Evolutionary conservation across 53 echinoderm and acorn worm genomes (phyloP).

Genomic region (Mesocentrotus franciscanus): DNA sequence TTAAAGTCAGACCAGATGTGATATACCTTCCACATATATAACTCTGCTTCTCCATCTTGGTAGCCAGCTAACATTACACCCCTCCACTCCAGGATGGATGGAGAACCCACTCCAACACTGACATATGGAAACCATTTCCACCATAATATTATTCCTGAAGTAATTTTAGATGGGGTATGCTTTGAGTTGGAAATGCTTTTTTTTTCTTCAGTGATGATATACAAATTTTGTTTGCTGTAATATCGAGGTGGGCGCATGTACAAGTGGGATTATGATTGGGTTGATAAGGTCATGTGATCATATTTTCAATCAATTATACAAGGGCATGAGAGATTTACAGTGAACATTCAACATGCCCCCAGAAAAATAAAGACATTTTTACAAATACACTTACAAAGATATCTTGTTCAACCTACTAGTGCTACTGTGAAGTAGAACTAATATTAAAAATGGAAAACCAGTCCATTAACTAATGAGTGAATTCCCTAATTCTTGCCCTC

Average conservation of each 20-base stretch:
- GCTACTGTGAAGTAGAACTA: not conserved
- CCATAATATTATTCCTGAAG: not conserved
- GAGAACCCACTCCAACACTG: not conserved
- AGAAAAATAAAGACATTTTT: no score
- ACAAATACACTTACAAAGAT: not conserved
- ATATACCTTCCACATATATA: not conserved
- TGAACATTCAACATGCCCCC: not conserved
- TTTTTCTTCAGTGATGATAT: not conserved
- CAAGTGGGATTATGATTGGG: not conserved
- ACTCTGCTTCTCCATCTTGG: not conserved
- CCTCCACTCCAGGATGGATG: not conserved
- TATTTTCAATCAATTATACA: not conserved
- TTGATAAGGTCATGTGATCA: slow-evolving; percentile 30
- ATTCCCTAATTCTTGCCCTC: no score
- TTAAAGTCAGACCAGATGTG: slow-evolving; percentile 30
- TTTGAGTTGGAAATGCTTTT: not conserved
- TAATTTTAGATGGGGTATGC: not conserved
- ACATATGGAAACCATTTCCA: slow-evolving; percentile 41
- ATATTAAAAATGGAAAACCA: not conserved
- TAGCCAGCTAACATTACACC: not conserved
- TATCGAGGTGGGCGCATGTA: not conserved
- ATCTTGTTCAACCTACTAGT: not conserved
- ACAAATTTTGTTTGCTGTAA: not conserved
- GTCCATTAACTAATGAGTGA: not conserved
- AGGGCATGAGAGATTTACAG: not conserved